Percentiles rank a stretch among this genome's conserved stretches.
Conservation (phyloP, 2,113 vertebrate genomes). For the Rhinolophus sinicus region DNA sequence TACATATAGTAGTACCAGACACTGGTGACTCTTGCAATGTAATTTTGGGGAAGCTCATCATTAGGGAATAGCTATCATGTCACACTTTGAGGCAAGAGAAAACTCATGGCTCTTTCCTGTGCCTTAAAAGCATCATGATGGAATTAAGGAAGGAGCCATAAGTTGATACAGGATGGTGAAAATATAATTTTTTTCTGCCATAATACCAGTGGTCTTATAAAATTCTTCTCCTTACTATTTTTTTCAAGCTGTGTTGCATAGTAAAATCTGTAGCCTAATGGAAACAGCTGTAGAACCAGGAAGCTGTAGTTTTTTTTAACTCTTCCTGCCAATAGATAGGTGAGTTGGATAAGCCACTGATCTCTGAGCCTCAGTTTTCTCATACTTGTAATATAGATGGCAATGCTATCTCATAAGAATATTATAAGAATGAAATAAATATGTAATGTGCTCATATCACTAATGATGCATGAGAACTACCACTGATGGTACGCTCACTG, state of each 20-base stretch:
- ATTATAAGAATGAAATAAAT: neutral
- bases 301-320: neutral
- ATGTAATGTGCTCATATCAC: neutral
- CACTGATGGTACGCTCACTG: accelerated
- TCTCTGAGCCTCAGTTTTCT: neutral
- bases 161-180: neutral
- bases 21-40: too few relatives aligned
- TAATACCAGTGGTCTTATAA: neutral
- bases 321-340: neutral
- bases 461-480: neutral
- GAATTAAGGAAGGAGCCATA: neutral
- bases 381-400: neutral
- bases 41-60: neutral
- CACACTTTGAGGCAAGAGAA: neutral
- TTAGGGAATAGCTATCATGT: neutral
- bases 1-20: accelerated
- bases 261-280: neutral
- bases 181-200: neutral
- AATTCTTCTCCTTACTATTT: too few relatives aligned
- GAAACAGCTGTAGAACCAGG: neutral
- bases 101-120: accelerated
- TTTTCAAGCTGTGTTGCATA: neutral
- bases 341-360: neutral
- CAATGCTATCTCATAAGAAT: neutral
- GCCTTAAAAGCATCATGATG: neutral